These are phyloP conservation scores for Rhea pennata DNA, from an alignment of 2,113 vertebrate species.

Conservation along the genomic window DNA sequence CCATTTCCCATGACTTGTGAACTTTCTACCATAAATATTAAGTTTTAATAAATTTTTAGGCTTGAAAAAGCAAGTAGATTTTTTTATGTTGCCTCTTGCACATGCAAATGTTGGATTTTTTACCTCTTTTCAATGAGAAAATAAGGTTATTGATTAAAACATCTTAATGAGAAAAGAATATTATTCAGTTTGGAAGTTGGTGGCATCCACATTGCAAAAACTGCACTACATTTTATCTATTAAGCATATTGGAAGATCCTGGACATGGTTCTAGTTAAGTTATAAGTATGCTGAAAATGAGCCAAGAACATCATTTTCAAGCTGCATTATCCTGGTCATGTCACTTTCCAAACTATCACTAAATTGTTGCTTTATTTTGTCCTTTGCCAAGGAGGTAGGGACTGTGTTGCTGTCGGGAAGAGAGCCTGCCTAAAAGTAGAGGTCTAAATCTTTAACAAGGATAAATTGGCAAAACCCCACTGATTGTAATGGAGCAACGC, in stretches of 20 bases:
- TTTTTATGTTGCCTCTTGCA: background rate
- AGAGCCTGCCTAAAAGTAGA: conserved; percentile 59
- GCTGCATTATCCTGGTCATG: background rate
- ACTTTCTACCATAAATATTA: background rate
- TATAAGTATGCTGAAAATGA: background rate
- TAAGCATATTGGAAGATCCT: background rate
- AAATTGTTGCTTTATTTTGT: conserved; percentile 27
- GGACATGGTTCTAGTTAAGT: background rate
- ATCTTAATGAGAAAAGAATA: background rate
- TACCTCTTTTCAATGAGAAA: background rate
- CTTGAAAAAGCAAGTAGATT: background rate
- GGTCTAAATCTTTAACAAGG: conserved; percentile 53
- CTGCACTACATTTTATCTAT: background rate
- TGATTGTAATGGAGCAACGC: conserved; percentile 43
- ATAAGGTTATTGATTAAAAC: background rate
- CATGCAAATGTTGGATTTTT: background rate
- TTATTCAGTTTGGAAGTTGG: background rate
- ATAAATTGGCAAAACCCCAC: conserved; percentile 49
- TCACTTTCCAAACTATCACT: background rate
- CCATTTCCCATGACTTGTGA: background rate
- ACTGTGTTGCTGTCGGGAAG: conserved; percentile 56
- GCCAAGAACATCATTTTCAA: conserved; percentile 9
- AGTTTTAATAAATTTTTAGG: background rate
- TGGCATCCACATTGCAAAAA: background rate
- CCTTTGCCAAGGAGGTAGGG: conserved; percentile 58